Conservation (phyloP, 2,888 invertebrate species). For the Metallyticus violacea region DNA sequence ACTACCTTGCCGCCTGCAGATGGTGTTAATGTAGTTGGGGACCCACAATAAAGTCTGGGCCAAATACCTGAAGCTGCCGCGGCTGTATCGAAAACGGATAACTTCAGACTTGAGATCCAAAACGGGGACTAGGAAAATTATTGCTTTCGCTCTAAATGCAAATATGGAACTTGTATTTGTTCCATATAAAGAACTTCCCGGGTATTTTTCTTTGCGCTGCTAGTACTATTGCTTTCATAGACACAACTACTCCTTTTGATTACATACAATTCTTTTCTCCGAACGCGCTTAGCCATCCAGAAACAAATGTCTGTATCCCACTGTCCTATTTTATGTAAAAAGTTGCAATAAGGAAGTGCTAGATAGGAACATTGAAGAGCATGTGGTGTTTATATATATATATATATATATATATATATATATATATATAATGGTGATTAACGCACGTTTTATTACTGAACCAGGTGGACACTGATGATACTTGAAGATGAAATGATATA, state of each 20-base stretch:
- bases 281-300: background rate
- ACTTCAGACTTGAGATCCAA: background rate
- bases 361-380: too few species aligned
- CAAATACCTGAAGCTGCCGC: background rate
- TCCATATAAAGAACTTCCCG: background rate
- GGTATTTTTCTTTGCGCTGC: background rate
- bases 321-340: too few species aligned
- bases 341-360: too few species aligned
- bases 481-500: too few species aligned
- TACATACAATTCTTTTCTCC: background rate
- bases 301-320: background rate
- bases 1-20: background rate
- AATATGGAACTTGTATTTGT: background rate
- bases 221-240: background rate
- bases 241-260: background rate
- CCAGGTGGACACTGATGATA: too few species aligned
- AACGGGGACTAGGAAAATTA: background rate
- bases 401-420: too few species aligned
- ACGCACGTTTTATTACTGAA: too few species aligned
- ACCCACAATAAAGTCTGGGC: background rate
- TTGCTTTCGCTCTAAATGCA: background rate
- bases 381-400: too few species aligned
- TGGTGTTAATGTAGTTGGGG: background rate
- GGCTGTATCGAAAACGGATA: background rate
- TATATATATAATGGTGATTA: too few species aligned